Conservation (phyloP, 2,797 vertebrate species). For the Halcyon chelicuti region DNA sequence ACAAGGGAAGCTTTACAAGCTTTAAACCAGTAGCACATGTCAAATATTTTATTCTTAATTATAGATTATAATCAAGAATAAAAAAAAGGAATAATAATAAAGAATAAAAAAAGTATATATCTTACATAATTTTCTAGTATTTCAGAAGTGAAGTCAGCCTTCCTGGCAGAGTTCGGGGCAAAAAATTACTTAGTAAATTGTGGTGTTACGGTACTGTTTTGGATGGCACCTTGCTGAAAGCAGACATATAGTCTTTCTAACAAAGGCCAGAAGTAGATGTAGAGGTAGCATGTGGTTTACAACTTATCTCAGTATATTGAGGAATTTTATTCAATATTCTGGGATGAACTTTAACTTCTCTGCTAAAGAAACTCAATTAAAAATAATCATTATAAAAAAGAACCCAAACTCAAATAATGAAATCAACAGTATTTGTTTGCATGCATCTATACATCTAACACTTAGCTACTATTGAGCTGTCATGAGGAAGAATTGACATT, state of each 20-base stretch:
- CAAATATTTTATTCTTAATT: not conserved
- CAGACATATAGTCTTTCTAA: not conserved
- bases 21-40: not conserved
- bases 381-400: not conserved
- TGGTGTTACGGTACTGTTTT: not conserved
- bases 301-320: not conserved
- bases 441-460: not conserved
- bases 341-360: not conserved
- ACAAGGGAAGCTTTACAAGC: not conserved
- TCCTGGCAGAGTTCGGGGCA: not conserved
- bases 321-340: not conserved
- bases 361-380: not conserved
- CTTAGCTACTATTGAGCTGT: not conserved
- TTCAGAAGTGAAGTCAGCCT: not conserved
- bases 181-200: not conserved
- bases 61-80: not conserved
- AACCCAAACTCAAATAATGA: not conserved
- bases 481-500: not conserved
- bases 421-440: not conserved
- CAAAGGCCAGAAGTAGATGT: not conserved
- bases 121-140: not conserved
- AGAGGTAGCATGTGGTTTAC: not conserved
- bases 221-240: not conserved
- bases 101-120: too few species aligned
- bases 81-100: too few species aligned